Conservation (phyloP, 2,113 vertebrate genomes). For the Genyomyrus donnyi region DNA sequence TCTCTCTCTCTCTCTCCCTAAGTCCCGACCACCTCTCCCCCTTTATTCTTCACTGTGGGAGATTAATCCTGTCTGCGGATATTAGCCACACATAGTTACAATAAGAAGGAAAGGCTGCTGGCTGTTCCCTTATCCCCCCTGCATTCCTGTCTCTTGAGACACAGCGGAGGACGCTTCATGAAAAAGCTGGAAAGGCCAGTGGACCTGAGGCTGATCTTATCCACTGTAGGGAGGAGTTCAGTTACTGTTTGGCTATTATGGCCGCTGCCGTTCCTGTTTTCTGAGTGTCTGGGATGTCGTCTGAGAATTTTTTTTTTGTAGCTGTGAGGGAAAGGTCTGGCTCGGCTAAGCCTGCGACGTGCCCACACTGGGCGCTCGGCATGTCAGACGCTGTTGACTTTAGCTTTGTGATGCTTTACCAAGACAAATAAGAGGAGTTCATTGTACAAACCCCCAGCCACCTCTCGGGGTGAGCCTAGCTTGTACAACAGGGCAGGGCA, state of each 20-base stretch:
- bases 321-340: neutral
- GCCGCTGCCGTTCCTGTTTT: neutral
- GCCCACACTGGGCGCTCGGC: neutral
- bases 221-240: neutral
- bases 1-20: neutral
- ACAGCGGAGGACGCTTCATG: neutral
- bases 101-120: constrained; percentile 7
- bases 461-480: neutral
- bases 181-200: neutral
- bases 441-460: neutral
- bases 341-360: neutral
- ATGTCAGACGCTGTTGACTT: constrained; percentile 2
- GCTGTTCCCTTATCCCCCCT: neutral
- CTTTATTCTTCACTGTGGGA: neutral
- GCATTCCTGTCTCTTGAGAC: neutral
- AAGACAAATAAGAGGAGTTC: neutral
- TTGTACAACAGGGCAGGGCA: neutral
- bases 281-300: neutral
- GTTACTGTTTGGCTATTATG: neutral
- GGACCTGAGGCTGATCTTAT: neutral
- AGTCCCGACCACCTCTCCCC: neutral
- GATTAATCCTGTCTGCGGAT: constrained; percentile 18
- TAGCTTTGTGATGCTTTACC: neutral
- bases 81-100: constrained; percentile 23
- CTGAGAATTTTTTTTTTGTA: neutral